Evolutionary conservation across 92 coral and sea anemone genomes (phyloP), one percentile per base, ranked within the genome.

Genomic region (Plumapathes pennacea): DNA sequence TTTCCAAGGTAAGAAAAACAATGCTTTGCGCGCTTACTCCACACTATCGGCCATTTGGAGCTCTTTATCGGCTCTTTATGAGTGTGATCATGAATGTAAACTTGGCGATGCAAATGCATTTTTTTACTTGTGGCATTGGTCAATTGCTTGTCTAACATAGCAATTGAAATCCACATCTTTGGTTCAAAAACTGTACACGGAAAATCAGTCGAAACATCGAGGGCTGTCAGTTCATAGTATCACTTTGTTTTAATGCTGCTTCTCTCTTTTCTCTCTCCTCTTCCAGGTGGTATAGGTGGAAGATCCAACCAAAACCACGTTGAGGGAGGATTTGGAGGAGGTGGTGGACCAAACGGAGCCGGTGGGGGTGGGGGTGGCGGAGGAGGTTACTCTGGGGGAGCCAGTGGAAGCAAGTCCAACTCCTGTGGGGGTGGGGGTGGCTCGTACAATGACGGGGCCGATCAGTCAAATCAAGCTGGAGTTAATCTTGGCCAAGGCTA

Each of bases 341-440:
- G 95, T 5, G 95, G 95, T 27, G 95, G 95, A 41, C 95, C 95
- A 61, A 87, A 87, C 38, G 95, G 95, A 32, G 89, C 95, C 53
- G 95, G 95, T 34, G 95, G 95, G 8, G 95, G 95, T 8, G 95
- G 89, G 11, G 95, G 95, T 21, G 95, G 95, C 14, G 95, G 95
- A 1, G 95, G 95, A 26, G 95, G 95, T 25, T 87, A 87, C 80
- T 87, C 95, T 30, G 95, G 95, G 8, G 95, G 95, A 5, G 95
- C 95, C 39, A 87, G 95, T 87, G 95, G 95, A 8, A 83, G 90
- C 52, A 89, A 89, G 18, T 87, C 95, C 20, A 87, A 77, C 52
- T 87, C 95, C 86, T 87, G 95, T 78, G 95, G 95, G 68, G 95
- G 95, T 18, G 95, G 95, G 29, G 95, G 95, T 27, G 95, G 95